Evolutionary conservation across 2,888 invertebrate genomes (phyloP), one percentile per base, ranked within the genome.

Genomic region (Petrophora chlorosata): DNA sequence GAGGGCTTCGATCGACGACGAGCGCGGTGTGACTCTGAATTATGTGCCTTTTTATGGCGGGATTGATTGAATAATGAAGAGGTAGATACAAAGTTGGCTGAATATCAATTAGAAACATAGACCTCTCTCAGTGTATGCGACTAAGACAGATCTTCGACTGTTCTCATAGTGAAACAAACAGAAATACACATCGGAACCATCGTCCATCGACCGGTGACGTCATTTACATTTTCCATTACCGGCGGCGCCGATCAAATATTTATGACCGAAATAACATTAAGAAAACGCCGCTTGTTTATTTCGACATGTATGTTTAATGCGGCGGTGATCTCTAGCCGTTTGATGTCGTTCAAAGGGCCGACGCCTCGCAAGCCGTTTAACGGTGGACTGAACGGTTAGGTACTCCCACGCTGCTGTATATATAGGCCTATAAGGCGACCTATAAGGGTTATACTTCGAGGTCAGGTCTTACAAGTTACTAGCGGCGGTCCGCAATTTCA

Each of bases 261-360:
- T 82, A 85, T 84, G 73, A 71, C 67, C 65, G 65, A 81, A 83
- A 85, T 77, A 80, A 79, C 81, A 82, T 86, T 85, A 84, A 83
- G 82, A 80, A 79, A 83, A 75, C 76, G 71, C 55, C 69, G 73
- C 70, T 79, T 77, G 76, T 75, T 78, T 74, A 73, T 76, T 72
- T 65, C 67, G 57, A 62, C 76, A 79, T 82, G 82, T 85, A 82
- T 85, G 85, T 85, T 85, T 85, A 84, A 85, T 85, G 83, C 72
- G n/a, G n/a, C 72, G 68, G 69, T 76, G 79, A 77, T 81, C 77
- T 74, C 47, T 57, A 75, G 73, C 79, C 79, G 76, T 85, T 88
- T 88, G 85, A 87, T 85, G 82, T 85, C 63, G 60, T 57, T 75
- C 72, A 74, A 77, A 79, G 76, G 62, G 54, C 56, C 67, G 65